Percentiles rank a stretch among this genome's conserved stretches.
Conservation (phyloP, 2,113 vertebrate genomes). For the Oryzias curvinotus region DNA sequence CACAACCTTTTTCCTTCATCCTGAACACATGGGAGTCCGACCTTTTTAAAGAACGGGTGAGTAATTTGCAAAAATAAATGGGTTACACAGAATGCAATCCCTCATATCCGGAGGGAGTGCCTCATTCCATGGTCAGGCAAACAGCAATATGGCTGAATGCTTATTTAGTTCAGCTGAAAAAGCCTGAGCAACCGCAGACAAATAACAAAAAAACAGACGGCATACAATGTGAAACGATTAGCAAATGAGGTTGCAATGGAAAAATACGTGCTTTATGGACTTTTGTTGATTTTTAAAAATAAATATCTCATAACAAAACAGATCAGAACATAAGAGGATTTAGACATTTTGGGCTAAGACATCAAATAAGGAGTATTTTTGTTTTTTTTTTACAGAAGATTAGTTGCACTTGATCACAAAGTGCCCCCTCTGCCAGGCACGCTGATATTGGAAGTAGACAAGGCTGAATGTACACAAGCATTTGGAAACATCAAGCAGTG, state of each 20-base stretch:
- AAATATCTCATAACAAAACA: slow-evolving; percentile 42
- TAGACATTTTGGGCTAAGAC: slow-evolving; percentile 52
- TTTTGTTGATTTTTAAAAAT: slow-evolving; percentile 5
- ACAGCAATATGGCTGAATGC: slow-evolving; percentile 58
- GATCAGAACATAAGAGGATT: slow-evolving; percentile 49
- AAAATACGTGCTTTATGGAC: slow-evolving; percentile 25
- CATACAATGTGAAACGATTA: slow-evolving; percentile 15
- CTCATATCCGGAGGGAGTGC: slow-evolving; percentile 62
- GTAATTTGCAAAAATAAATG: slow-evolving; percentile 50
- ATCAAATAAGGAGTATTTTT: slow-evolving; percentile 35
- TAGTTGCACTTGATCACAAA: slow-evolving; percentile 55
- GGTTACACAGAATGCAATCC: slow-evolving; percentile 44
- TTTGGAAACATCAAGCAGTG: slow-evolving; percentile 40
- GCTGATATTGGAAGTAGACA: slow-evolving; percentile 40
- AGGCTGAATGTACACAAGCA: slow-evolving; percentile 30
- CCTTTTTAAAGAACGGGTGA: slow-evolving; percentile 23
- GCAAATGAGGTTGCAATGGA: slow-evolving; percentile 2
- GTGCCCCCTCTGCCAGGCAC: slow-evolving; percentile 43
- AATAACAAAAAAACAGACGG: neutral
- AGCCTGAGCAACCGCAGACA: slow-evolving; percentile 18
- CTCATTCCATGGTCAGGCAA: slow-evolving; percentile 55
- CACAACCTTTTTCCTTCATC: slow-evolving; percentile 13
- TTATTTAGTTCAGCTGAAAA: slow-evolving; percentile 58
- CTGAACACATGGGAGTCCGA: slow-evolving; percentile 7
- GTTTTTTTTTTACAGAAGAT: slow-evolving; percentile 47